These are phyloP conservation scores for Nasonia oneida DNA, from an alignment of 2,888 invertebrate species.

Conservation along the genomic window DNA sequence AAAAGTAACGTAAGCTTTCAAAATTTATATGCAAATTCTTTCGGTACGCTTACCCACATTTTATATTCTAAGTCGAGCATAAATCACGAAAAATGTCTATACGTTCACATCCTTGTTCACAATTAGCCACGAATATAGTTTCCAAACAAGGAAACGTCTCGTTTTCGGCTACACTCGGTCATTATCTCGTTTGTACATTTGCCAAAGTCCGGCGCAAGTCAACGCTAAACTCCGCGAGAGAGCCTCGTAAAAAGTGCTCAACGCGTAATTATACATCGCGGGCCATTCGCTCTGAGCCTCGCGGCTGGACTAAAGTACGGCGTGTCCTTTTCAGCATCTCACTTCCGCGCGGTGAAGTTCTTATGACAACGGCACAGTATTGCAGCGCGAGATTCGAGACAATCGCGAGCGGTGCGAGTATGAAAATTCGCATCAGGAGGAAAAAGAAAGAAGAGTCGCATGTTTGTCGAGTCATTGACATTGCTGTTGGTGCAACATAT, in stretches of 20 bases:
- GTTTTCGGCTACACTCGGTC: not conserved
- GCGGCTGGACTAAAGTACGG: not conserved
- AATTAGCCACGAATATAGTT: not conserved
- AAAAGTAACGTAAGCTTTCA: too few species aligned
- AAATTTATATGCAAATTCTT: too few species aligned
- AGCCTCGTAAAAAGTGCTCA: constrained; percentile 2
- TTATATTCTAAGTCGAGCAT: too few species aligned
- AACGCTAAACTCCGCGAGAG: not conserved
- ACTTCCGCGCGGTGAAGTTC: constrained; percentile 42
- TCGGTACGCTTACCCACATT: too few species aligned
- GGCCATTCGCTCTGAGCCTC: not conserved
- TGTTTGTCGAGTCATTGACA: too few species aligned
- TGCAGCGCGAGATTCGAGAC: not conserved
- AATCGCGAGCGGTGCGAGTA: not conserved
- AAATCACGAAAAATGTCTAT: too few species aligned
- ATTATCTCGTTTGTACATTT: not conserved
- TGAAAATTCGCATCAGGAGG: not conserved
- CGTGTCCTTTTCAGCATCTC: constrained; percentile 25
- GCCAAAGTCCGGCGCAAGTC: not conserved
- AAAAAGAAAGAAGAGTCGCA: not conserved
- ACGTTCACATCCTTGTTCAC: not conserved
- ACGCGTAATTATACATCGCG: not conserved
- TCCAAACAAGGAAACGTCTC: constrained; percentile 38
- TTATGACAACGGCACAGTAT: not conserved
- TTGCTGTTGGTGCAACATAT: too few species aligned